Evolutionary conservation across 1,140 invertebrate species (phyloP).

Genomic region (Hypsibius dujardini): DNA sequence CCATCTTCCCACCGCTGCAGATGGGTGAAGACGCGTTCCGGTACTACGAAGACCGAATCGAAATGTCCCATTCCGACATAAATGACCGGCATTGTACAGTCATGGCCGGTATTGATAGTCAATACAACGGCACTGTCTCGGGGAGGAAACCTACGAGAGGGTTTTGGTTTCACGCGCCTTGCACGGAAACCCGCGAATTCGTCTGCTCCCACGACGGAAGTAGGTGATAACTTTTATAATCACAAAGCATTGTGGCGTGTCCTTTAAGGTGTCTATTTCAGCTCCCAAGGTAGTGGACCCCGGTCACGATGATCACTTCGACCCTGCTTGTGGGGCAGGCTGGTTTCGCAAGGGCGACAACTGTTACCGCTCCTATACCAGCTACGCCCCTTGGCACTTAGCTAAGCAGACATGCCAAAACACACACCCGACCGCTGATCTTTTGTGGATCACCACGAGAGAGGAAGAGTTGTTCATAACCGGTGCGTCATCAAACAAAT

Average conservation of each 20-base stretch:
- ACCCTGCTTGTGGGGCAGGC: neutral
- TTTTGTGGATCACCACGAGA: neutral
- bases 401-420: conserved; percentile 9
- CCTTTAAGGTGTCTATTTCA: neutral
- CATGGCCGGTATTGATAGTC: neutral
- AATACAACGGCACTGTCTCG: neutral
- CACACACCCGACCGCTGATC: neutral
- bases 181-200: neutral
- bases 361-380: neutral
- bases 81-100: neutral
- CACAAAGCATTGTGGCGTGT: neutral
- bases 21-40: too few species aligned
- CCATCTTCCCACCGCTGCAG: too few species aligned
- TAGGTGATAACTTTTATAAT: neutral
- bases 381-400: neutral
- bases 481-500: neutral
- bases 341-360: conserved; percentile 5
- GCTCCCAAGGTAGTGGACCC: neutral
- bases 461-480: neutral
- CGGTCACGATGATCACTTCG: neutral
- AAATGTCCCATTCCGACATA: too few species aligned
- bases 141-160: neutral
- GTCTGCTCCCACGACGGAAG: neutral
- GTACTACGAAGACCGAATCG: too few species aligned
- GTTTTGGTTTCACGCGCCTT: neutral